Base-by-base conservation (phyloP, 1,140 invertebrate genomes). In the Calephelis virginiensis region DNA sequence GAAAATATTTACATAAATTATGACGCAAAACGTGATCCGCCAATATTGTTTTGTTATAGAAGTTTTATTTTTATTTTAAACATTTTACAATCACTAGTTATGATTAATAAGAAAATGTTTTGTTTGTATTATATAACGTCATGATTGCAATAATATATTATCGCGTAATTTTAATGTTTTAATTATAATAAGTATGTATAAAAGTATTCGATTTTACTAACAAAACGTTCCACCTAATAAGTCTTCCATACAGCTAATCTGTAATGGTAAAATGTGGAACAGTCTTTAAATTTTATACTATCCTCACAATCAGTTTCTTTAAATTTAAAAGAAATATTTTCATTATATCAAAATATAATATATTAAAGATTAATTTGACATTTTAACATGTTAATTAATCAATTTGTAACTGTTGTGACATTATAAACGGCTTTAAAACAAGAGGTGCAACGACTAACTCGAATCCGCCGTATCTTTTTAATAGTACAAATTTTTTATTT, bases 221-320 rank as follows among this genome's bases (percentile, higher is more conserved):
- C 50, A 43, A 67, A 64, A 61, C 56, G 67, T 69, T 76, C 69
- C 74, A 76, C 70, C 72, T 81, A 77, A 63, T 72, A 71, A 70
- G 82, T 82, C 80, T 85, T 85, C 80, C 82, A 77, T 67, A 71
- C 53, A 56, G 53, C 6, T 12, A 7, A 28, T 56, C 53, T 56
- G 53, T 56, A 56, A 56, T 56, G 53, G 53, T 56, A 56, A 56
- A 43, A 37, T 17, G 28, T 56, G 71, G 74, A 71, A 69, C 37
- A 59, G 40, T 61, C 28, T 56, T 37, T 37, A 56, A 56, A 12
- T 56, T 56, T 56, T 6, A 12, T 28, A 56, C 17, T 56, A 37
- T 8, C 17, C 12, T 12, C 28, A 10, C 10, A 56, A 37, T 37
- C 17, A 17, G 37, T 11, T 56, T 12, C 37, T 56, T 28, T 28